Percentiles rank a stretch among this genome's conserved stretches.
Conservation (phyloP, 2,113 vertebrate genomes). For the Beaufortia kweichowensis region DNA sequence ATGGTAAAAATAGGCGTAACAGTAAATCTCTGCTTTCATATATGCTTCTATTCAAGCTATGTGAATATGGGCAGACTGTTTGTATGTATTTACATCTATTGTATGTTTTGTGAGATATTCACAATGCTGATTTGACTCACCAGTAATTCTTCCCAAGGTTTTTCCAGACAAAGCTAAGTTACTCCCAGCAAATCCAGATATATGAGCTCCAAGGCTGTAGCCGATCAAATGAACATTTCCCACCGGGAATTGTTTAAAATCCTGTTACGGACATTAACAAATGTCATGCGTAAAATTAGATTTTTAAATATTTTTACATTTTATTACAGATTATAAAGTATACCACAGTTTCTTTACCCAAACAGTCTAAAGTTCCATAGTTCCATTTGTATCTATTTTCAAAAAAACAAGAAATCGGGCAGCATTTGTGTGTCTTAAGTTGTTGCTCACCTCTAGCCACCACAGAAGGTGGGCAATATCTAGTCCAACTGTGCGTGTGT, state of each 20-base stretch:
- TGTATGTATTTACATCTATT: background rate
- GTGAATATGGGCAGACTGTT: too few relatives aligned
- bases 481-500: constrained; percentile 81
- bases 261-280: constrained; percentile 67
- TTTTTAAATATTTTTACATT: background rate
- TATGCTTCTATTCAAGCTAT: too few relatives aligned
- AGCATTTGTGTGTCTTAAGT: background rate
- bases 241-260: constrained; percentile 73
- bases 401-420: too few relatives aligned
- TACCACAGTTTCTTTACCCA: too few relatives aligned
- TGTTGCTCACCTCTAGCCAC: constrained; percentile 81
- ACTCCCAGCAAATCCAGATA: constrained; percentile 92
- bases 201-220: constrained; percentile 95
- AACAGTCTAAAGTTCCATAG: too few relatives aligned
- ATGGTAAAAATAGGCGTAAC: too few relatives aligned
- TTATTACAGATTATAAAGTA: too few relatives aligned
- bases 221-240: constrained; percentile 88
- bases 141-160: constrained; percentile 91
- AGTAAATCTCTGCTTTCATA: too few relatives aligned
- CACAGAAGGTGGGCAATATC: constrained; percentile 83
- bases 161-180: constrained; percentile 75
- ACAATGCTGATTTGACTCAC: constrained; percentile 65
- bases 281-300: background rate
- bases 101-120: background rate
- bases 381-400: too few relatives aligned